Percentiles rank a stretch among this genome's conserved stretches.
phyloP scores from a whole-genome alignment of 2,888 invertebrate species.

The Dione vanillae region DNA sequence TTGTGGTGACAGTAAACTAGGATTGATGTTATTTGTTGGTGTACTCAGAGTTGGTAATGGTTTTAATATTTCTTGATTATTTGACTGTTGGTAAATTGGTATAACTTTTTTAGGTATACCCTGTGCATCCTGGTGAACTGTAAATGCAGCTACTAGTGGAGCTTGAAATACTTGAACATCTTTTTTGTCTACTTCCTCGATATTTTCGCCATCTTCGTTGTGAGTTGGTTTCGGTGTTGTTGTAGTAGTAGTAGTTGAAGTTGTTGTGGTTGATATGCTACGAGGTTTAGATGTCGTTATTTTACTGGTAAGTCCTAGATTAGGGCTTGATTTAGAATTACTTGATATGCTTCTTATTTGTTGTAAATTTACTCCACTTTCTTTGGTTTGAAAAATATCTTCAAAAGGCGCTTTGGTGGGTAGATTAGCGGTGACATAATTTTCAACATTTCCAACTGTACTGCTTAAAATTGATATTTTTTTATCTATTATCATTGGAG shows the following conservation, averaged over 20 bases:
- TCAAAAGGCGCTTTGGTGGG: conserved; percentile 71
- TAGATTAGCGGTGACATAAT: conserved; percentile 67
- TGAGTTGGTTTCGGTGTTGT: conserved; percentile 88
- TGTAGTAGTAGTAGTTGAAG: conserved; percentile 83
- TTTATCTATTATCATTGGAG: conserved; percentile 67
- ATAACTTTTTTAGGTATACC: conserved; percentile 92
- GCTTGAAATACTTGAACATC: conserved; percentile 92
- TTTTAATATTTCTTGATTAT: conserved; percentile 55
- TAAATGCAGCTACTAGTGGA: conserved; percentile 92
- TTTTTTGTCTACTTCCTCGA: conserved; percentile 86
- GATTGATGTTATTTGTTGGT: conserved; percentile 24
- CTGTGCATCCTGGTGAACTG: conserved; percentile 91
- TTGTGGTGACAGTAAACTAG: conserved; percentile 51
- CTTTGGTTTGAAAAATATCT: conserved; percentile 75
- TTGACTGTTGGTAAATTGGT: conserved; percentile 86
- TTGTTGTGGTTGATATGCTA: conserved; percentile 52
- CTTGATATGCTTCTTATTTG: conserved; percentile 74
- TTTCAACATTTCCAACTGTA: conserved; percentile 79
- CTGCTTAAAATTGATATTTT: conserved; percentile 75
- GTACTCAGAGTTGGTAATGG: conserved; percentile 53
- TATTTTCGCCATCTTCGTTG: conserved; percentile 87
- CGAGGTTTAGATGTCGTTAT: conserved; percentile 50
- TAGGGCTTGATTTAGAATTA: conserved; percentile 53
- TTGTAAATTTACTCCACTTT: conserved; percentile 64
- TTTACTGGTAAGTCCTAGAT: conserved; percentile 52